Base-by-base conservation (phyloP, 2,888 invertebrate genomes). In the Phasia obesa region DNA sequence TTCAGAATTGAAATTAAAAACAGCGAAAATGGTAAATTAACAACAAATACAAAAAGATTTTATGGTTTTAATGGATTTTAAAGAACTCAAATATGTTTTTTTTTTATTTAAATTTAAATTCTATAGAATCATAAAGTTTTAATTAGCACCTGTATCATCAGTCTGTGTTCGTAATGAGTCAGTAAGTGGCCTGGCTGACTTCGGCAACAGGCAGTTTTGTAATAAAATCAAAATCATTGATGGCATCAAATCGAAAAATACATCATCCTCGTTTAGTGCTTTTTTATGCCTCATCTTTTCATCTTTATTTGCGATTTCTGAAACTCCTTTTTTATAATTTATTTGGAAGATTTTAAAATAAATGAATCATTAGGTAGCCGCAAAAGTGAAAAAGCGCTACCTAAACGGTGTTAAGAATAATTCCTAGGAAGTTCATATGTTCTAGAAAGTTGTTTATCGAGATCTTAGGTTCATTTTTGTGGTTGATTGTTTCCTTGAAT, bases 21-120 rank as follows among this genome's bases (percentile, higher is more conserved):
- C 0, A 27, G 19, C 7, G 19, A n/a, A 60, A 42, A 31, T 59
- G 75, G 13, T 51, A 59, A 67, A 69, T 69, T 38, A 25, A 69
- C 31, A 59, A 35, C 23, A 70, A 65, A 59, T 27, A 51, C 35
- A 62, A 67, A 60, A 67, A 73, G 27, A 82, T 82, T 74, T 77
- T 78, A 83, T 70, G 70, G 35, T 49, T 79, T 64, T 78, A 70
- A 75, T 83, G 74, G 59, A 65, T 75, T 70, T 74, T 60, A 65
- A 65, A 38, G 51, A 73, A 65, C 60, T 62, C n/a, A 60, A n/a
- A n/a, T n/a, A 64, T 65, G 53, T 31, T 35, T 17, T 64, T 35
- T 69, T 38, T 60, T 75, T 42, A 69, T 55, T 62, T 44, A 35
- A 62, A 74, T 65, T 69, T 55, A 77, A n/a, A n/a, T 73, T 77